These are phyloP conservation scores for Philotrypesis tridentata DNA, from an alignment of 1,140 invertebrate genomes.

Conservation along the genomic window DNA sequence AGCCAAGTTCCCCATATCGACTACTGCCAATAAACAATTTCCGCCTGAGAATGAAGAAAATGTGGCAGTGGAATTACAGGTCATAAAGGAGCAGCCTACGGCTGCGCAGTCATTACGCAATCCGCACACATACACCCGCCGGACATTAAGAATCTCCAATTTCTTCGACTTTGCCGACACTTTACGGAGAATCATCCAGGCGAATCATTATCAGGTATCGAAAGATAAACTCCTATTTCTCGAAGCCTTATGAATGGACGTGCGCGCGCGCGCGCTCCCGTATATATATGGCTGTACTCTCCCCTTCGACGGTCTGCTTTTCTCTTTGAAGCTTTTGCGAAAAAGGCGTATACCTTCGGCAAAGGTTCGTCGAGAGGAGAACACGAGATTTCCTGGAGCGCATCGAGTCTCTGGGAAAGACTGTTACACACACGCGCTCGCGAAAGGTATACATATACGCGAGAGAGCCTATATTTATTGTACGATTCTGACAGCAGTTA, in stretches of 20 bases:
- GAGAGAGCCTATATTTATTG: no score
- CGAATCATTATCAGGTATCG: conserved; percentile 31
- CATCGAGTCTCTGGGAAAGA: not conserved
- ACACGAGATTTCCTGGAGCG: not conserved
- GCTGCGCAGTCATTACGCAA: conserved; percentile 4
- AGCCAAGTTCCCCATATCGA: not conserved
- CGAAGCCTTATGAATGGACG: conserved; percentile 33
- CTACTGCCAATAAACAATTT: conserved; percentile 23
- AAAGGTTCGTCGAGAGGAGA: not conserved
- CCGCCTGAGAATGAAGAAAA: not conserved
- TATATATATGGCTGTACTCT: not conserved
- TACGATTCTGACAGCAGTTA: no score
- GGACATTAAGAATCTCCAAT: conserved; percentile 33
- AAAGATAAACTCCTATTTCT: conserved; percentile 29
- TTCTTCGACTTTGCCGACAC: conserved; percentile 3
- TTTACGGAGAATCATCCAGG: conserved; percentile 27
- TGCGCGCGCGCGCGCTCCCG: no score
- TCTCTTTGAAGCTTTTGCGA: not conserved
- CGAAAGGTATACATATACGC: no score
- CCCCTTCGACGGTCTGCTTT: not conserved
- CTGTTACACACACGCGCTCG: no score
- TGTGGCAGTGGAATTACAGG: conserved; percentile 31
- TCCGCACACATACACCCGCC: not conserved
- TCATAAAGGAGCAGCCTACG: conserved; percentile 6
- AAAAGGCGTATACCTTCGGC: not conserved